These are phyloP conservation scores for Rhamphomyia laevipes DNA, from an alignment of 2,888 invertebrate genomes.

Conservation along the genomic window DNA sequence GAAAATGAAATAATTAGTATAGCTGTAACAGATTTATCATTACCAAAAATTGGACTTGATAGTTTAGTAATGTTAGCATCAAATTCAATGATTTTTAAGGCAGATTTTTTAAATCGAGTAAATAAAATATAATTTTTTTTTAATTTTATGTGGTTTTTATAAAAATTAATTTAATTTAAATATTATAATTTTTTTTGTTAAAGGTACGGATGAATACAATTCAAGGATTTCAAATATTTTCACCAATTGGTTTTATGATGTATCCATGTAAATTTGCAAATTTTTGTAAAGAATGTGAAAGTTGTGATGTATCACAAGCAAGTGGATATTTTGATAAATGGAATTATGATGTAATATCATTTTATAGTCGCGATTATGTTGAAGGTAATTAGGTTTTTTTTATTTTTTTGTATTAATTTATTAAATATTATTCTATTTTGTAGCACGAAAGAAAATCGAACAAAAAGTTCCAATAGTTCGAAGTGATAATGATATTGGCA, in stretches of 20 bases:
- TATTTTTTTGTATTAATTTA: background rate
- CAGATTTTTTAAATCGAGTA: conserved; percentile 83
- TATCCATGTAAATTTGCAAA: conserved; percentile 56
- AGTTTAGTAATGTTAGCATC: conserved; percentile 58
- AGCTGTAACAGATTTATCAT: conserved; percentile 53
- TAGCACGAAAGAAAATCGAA: conserved; percentile 51
- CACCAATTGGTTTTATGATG: conserved; percentile 83
- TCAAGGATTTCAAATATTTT: conserved; percentile 74
- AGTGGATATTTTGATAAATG: conserved; percentile 68
- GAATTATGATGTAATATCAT: conserved; percentile 60
- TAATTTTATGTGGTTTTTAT: background rate
- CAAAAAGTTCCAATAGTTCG: conserved; percentile 47
- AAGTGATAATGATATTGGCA: conserved; percentile 51
- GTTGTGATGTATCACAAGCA: conserved; percentile 57
- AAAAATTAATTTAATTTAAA: background rate
- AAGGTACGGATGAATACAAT: conserved; percentile 94
- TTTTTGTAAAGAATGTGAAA: conserved; percentile 42
- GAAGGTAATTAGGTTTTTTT: conserved; percentile 38
- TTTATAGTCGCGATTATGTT: conserved; percentile 75
- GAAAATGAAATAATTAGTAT: conserved; percentile 32
- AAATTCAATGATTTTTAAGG: conserved; percentile 55
- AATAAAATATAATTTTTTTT: conserved; percentile 17
- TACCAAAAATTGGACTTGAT: conserved; percentile 59
- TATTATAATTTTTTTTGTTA: no score
- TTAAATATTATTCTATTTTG: conserved; percentile 22